Percentiles rank a stretch among this genome's conserved stretches.
Evolutionary conservation across 2,888 invertebrate species (phyloP).

Genomic region (Colostygia pectinataria): DNA sequence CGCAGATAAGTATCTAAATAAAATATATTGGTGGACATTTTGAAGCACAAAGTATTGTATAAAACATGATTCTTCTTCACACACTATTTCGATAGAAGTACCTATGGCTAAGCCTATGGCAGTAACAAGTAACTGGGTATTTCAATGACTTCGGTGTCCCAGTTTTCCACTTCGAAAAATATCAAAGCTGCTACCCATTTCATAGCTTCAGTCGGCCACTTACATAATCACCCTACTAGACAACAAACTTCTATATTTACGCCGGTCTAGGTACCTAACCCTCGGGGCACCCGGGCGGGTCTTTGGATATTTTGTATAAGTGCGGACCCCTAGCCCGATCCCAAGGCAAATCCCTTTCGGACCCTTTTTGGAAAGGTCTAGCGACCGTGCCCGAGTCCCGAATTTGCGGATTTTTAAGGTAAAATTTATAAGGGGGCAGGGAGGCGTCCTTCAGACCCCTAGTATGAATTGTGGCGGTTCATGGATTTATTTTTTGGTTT

Average conservation of each 20-base stretch:
- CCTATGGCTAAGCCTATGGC: too few relatives aligned
- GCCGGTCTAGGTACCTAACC: constrained; percentile 65
- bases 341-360: constrained; percentile 81
- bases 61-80: too few relatives aligned
- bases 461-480: constrained; percentile 39
- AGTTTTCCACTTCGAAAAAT: constrained; percentile 10
- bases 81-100: too few relatives aligned
- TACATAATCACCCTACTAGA: constrained; percentile 60
- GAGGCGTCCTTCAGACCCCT: constrained; percentile 31
- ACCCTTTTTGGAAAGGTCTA: constrained; percentile 77
- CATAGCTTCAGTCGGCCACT: constrained; percentile 34
- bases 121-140: background rate
- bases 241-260: constrained; percentile 80
- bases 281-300: constrained; percentile 59
- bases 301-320: constrained; percentile 83
- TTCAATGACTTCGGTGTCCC: background rate
- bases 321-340: constrained; percentile 74
- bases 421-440: constrained; percentile 77
- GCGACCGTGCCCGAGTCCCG: constrained; percentile 74
- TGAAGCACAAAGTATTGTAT: too few relatives aligned
- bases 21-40: too few relatives aligned
- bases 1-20: too few relatives aligned
- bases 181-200: constrained; percentile 9
- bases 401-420: constrained; percentile 83
- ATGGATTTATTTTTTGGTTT: constrained; percentile 35